Percentiles rank a stretch among this genome's conserved stretches.
phyloP scores from a whole-genome alignment of 2,113 vertebrate genomes.

The Catharus fuscescens region DNA sequence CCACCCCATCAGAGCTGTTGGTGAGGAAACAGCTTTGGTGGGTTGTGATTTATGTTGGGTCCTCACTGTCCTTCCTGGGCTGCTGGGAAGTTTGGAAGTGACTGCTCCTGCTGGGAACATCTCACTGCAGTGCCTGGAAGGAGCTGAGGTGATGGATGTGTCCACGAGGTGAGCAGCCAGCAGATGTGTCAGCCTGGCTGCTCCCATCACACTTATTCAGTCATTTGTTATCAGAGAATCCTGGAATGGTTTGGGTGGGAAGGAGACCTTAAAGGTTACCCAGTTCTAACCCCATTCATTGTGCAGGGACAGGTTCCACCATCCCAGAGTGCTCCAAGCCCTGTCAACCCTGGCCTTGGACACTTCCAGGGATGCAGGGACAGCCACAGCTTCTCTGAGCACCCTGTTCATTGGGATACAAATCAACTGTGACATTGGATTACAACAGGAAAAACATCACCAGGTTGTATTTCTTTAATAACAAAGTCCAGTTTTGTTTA shows the following conservation, averaged over 20 bases:
- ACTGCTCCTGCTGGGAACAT: accelerated
- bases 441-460: neutral
- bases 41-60: neutral
- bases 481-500: neutral
- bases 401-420: accelerated
- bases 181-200: neutral
- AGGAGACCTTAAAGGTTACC: neutral
- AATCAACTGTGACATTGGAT: neutral
- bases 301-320: neutral
- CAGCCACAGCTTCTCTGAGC: neutral
- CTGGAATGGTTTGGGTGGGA: neutral
- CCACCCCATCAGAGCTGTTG: neutral
- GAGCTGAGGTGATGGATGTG: neutral
- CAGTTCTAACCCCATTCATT: neutral
- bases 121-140: neutral
- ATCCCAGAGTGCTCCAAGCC: neutral
- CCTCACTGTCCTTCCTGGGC: neutral
- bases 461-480: neutral
- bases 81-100: neutral
- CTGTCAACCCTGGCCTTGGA: accelerated
- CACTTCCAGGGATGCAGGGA: neutral
- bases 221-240: neutral
- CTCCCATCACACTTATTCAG: neutral
- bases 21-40: neutral
- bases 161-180: neutral